Evolutionary conservation across 2,797 vertebrate genomes (phyloP).

Genomic region (Periophthalmus magnuspinnatus): DNA sequence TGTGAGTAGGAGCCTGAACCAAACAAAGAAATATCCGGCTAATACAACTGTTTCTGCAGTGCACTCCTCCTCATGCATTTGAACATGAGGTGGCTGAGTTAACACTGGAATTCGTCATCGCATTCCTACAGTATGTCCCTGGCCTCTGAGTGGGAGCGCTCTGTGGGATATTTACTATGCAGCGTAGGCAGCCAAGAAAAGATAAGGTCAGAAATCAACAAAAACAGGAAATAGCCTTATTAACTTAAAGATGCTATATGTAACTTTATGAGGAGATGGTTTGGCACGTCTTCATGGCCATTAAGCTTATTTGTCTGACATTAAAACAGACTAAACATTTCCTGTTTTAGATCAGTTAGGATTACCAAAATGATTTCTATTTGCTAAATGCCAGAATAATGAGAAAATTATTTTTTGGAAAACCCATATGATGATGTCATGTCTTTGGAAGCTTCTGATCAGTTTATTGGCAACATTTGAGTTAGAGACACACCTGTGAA

Average conservation of each 20-base stretch:
- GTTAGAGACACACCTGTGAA: too few relatives aligned
- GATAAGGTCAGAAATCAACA: constrained; percentile 18
- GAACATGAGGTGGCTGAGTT: constrained; percentile 26
- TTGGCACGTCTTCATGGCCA: too few relatives aligned
- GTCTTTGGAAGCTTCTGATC: too few relatives aligned
- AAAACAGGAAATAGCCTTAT: constrained; percentile 1
- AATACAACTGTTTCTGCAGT: constrained; percentile 28
- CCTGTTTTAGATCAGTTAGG: too few relatives aligned
- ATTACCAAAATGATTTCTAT: too few relatives aligned
- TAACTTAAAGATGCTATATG: neutral
- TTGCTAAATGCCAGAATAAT: too few relatives aligned
- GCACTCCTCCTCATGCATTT: constrained; percentile 60
- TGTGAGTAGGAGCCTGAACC: constrained; percentile 59
- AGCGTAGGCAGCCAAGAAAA: constrained; percentile 17
- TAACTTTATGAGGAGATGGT: neutral
- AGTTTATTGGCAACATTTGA: too few relatives aligned
- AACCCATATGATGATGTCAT: too few relatives aligned
- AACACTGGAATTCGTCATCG: constrained; percentile 48
- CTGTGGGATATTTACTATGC: constrained; percentile 35
- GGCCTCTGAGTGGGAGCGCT: constrained; percentile 40
- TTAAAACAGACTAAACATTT: too few relatives aligned
- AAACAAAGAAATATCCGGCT: constrained; percentile 65
- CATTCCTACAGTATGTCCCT: constrained; percentile 36
- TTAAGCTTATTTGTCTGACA: too few relatives aligned
- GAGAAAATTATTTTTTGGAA: too few relatives aligned